phyloP scores from a whole-genome alignment of 30 jellyfish, hydroid and myxozoan genomes.

The Chrysaora quinquecirrha region DNA sequence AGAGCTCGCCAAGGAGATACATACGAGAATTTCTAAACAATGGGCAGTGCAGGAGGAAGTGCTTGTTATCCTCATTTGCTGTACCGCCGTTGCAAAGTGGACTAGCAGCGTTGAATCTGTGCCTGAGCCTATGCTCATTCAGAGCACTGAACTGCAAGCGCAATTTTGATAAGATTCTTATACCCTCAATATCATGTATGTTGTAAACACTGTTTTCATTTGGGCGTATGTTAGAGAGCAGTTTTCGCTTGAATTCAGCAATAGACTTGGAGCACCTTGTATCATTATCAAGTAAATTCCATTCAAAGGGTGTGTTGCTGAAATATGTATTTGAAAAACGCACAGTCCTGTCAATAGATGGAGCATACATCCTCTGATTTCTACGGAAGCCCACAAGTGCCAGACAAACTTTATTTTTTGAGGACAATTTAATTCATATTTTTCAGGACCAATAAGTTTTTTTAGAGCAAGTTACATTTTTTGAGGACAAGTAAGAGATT shows the following conservation, averaged over 20 bases:
- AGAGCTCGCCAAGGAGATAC: conserved; percentile 47
- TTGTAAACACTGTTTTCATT: conserved; percentile 39
- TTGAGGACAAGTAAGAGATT: too few species aligned
- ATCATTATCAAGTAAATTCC: conserved; percentile 48
- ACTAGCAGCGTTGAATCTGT: neutral
- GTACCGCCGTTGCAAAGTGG: conserved; percentile 39
- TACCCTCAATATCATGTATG: conserved; percentile 37
- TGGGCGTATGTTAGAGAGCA: conserved; percentile 35
- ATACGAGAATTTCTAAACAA: conserved; percentile 12
- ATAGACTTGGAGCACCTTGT: conserved; percentile 34
- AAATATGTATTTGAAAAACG: conserved; percentile 11
- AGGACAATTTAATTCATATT: too few species aligned
- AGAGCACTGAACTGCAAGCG: neutral
- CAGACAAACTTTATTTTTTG: too few species aligned
- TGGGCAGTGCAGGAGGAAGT: conserved; percentile 63
- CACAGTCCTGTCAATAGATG: conserved; percentile 2
- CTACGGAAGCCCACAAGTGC: too few species aligned
- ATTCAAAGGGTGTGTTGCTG: conserved; percentile 12
- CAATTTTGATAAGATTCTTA: conserved; percentile 2
- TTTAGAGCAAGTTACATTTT: too few species aligned
- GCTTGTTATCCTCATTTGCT: conserved; percentile 45
- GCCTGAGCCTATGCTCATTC: neutral
- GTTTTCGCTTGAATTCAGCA: conserved; percentile 50
- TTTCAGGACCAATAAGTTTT: too few species aligned
- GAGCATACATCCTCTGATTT: neutral